Evolutionary conservation across 2,888 invertebrate species (phyloP).

Genomic region (Chrysina gloriosa): DNA sequence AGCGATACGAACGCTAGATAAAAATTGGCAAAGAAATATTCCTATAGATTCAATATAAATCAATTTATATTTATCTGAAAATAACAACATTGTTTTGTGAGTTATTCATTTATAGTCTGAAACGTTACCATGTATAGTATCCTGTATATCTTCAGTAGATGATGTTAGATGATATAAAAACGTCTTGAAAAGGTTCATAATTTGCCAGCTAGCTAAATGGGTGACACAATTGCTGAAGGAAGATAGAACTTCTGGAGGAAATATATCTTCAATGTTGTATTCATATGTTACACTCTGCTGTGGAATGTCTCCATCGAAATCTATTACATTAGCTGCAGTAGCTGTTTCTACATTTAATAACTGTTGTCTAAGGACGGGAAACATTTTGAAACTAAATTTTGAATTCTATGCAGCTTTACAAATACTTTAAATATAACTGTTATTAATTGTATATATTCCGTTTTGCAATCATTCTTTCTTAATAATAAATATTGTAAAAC

Average conservation of each 20-base stretch:
- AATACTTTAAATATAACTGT: conserved; percentile 58
- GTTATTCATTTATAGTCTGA: conserved; percentile 7
- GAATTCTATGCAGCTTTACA: conserved; percentile 59
- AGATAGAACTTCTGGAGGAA: conserved; percentile 56
- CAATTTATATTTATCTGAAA: conserved; percentile 51
- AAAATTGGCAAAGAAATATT: conserved; percentile 54
- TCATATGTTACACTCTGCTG: conserved; percentile 9
- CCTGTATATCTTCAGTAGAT: conserved; percentile 50
- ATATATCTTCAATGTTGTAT: conserved; percentile 50
- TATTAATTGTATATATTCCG: conserved; percentile 55
- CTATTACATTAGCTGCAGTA: not conserved
- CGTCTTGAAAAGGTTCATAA: conserved; percentile 60
- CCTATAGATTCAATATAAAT: conserved; percentile 58
- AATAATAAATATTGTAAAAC: conserved; percentile 56
- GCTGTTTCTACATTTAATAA: conserved; percentile 27
- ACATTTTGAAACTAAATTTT: conserved; percentile 60
- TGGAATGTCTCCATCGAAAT: conserved; percentile 23
- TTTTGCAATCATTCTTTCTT: conserved; percentile 48
- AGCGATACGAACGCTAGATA: conserved; percentile 58
- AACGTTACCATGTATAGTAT: conserved; percentile 30
- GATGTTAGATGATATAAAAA: conserved; percentile 56
- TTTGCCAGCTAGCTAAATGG: conserved; percentile 58
- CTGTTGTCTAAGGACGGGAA: conserved; percentile 53
- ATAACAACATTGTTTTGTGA: no score
- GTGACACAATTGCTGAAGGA: conserved; percentile 57